Evolutionary conservation across 2,113 vertebrate genomes (phyloP), one percentile per base, ranked within the genome.

Genomic region (Labeo rohita): DNA sequence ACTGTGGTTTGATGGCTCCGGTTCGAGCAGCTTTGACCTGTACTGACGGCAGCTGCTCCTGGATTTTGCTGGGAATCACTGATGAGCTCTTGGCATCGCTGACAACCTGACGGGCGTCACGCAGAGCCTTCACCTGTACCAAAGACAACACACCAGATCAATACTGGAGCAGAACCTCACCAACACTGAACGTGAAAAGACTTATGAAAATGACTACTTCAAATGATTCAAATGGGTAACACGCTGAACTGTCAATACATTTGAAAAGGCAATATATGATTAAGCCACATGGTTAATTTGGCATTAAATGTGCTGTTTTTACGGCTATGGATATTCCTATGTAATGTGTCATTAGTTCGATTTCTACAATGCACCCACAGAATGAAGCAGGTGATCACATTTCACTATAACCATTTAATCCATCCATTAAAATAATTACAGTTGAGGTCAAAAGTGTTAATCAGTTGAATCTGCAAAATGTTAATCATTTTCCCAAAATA

Each of bases 1-100:
- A 94, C 93, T 97, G 97, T 89, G 97, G 96, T 94, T 99, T 98
- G 94, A 99, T 97, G 0, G 97, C 95, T 93, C 97, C 97, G 0
- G 97, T 97, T 88, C 97, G 96, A 90, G 95, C 93, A 15, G 95
- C 95, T 93, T 98, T 98, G 92, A 95, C 92, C 91, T 96, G 97
- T 72, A 92, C 90, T 13, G 96, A 78, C 8, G 95, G 88, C 7
- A 96, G 84, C 70, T 94, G 91, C 77, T 98, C 97, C 89, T 96
- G 96, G 92, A 98, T 95, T 91, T 97, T 93, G 90, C 90, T 97
- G 89, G 96, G 93, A 87, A 96, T 95, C 91, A 95, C 95, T 94
- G 94, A 92, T 21, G 94, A 28, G 16, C 87, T 94, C 81, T 1
- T 82, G 89, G 84, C 92, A 92, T 82, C 93, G 91, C 52, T 6